phyloP scores from a whole-genome alignment of 2,797 vertebrate species.

The Gambelia wislizenii region DNA sequence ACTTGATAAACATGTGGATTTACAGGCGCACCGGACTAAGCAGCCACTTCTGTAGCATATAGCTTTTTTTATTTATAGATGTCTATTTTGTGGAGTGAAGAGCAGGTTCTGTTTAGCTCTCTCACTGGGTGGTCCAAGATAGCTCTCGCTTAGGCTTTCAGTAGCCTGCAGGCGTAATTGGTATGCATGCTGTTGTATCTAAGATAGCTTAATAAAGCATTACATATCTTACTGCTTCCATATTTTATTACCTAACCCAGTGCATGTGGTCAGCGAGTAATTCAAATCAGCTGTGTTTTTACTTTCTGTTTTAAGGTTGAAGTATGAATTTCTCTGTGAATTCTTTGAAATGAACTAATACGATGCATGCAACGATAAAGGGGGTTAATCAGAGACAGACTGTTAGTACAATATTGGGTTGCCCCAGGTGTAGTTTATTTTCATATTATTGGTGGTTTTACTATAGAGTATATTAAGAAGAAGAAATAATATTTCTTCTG shows the following conservation, averaged over 20 bases:
- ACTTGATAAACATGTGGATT: slow-evolving; percentile 74
- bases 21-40: slow-evolving; percentile 68
- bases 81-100: slow-evolving; percentile 67
- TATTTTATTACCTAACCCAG: slow-evolving; percentile 90
- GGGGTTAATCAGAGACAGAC: slow-evolving; percentile 85
- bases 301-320: slow-evolving; percentile 86
- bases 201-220: slow-evolving; percentile 98
- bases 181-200: slow-evolving; percentile 89
- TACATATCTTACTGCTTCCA: slow-evolving; percentile 95
- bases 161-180: slow-evolving; percentile 92
- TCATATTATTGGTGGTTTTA: slow-evolving; percentile 78
- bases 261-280: slow-evolving; percentile 94
- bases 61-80: slow-evolving; percentile 75
- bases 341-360: slow-evolving; percentile 89
- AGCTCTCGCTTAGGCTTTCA: slow-evolving; percentile 91
- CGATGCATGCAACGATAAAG: slow-evolving; percentile 87
- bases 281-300: slow-evolving; percentile 98
- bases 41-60: slow-evolving; percentile 57
- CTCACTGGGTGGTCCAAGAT: slow-evolving; percentile 95
- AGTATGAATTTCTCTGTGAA: slow-evolving; percentile 83
- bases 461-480: slow-evolving; percentile 76
- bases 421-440: slow-evolving; percentile 85
- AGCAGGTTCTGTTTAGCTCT: slow-evolving; percentile 75
- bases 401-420: slow-evolving; percentile 80
- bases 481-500: slow-evolving; percentile 76